phyloP scores from a whole-genome alignment of 2,888 invertebrate genomes.

The Elysia crispata region DNA sequence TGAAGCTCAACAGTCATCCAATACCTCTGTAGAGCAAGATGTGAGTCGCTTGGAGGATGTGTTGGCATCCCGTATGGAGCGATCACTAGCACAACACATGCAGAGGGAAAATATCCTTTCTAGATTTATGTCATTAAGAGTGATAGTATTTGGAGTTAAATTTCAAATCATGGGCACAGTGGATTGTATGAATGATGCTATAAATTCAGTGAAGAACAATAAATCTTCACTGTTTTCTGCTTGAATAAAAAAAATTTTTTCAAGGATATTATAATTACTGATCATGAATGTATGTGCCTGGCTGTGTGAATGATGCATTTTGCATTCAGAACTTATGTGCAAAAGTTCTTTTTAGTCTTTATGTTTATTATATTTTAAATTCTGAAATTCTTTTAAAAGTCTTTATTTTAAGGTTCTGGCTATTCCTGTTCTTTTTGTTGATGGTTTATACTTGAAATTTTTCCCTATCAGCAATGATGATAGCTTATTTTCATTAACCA shows the following conservation, averaged over 20 bases:
- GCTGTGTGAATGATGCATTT: no score
- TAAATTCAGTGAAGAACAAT: background rate
- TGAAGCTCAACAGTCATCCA: constrained; percentile 60
- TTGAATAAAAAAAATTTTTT: no score
- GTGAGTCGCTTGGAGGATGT: constrained; percentile 71
- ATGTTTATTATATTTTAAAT: no score
- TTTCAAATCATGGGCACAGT: background rate
- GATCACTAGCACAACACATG: constrained; percentile 69
- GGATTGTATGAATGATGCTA: background rate
- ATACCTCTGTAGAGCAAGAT: constrained; percentile 61
- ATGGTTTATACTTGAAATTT: background rate
- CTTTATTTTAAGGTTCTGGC: background rate
- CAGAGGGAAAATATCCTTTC: constrained; percentile 74
- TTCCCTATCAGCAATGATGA: background rate
- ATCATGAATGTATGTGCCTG: no score
- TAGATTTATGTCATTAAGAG: background rate
- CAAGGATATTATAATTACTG: no score
- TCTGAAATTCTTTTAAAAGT: no score
- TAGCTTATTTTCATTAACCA: constrained; percentile 56
- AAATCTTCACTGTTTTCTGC: background rate
- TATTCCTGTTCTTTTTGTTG: background rate
- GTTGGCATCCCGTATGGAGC: constrained; percentile 68
- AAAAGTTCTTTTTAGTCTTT: no score
- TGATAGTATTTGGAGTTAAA: no score
- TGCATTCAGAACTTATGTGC: no score